Evolutionary conservation across 2,888 invertebrate species (phyloP).

Genomic region (Drosophila melanosoma): DNA sequence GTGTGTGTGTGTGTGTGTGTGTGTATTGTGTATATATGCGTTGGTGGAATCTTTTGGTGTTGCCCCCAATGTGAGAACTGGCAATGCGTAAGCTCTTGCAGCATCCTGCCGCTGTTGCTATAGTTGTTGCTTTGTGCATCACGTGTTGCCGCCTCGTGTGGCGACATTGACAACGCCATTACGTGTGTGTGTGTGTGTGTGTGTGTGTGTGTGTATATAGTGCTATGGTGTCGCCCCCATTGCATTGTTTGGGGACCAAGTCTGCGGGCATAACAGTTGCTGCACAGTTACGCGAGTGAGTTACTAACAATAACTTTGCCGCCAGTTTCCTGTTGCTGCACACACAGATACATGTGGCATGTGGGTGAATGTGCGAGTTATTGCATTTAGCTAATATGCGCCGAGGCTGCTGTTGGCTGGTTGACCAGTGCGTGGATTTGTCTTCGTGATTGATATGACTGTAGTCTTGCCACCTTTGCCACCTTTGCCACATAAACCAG

Average conservation of each 20-base stretch:
- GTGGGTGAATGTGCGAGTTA: conserved; percentile 8
- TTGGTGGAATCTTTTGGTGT: conserved; percentile 49
- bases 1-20: background rate
- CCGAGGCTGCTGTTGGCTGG: conserved; percentile 12
- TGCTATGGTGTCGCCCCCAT: background rate
- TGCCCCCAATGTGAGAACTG: conserved; percentile 14
- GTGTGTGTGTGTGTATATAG: conserved; percentile 5
- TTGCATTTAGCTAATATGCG: conserved; percentile 35
- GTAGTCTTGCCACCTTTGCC: conserved; percentile 16
- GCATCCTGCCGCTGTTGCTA: conserved; percentile 8
- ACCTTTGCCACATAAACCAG: conserved; percentile 11
- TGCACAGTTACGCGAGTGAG: conserved; percentile 36
- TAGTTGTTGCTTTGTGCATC: conserved; percentile 62
- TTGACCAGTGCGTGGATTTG: conserved; percentile 37
- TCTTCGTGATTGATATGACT: conserved; percentile 68
- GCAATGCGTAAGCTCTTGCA: conserved; percentile 43
- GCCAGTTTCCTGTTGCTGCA: conserved; percentile 67
- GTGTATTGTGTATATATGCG: conserved; percentile 24
- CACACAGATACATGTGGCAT: background rate
- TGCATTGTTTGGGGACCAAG: conserved; percentile 5
- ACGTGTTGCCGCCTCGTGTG: conserved; percentile 74
- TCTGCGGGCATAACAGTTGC: conserved; percentile 24
- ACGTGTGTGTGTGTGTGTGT: conserved; percentile 8
- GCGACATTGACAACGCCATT: conserved; percentile 50
- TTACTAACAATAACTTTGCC: conserved; percentile 73